Base-by-base conservation (phyloP, 2,113 vertebrate species). In the Enhydra lutris region DNA sequence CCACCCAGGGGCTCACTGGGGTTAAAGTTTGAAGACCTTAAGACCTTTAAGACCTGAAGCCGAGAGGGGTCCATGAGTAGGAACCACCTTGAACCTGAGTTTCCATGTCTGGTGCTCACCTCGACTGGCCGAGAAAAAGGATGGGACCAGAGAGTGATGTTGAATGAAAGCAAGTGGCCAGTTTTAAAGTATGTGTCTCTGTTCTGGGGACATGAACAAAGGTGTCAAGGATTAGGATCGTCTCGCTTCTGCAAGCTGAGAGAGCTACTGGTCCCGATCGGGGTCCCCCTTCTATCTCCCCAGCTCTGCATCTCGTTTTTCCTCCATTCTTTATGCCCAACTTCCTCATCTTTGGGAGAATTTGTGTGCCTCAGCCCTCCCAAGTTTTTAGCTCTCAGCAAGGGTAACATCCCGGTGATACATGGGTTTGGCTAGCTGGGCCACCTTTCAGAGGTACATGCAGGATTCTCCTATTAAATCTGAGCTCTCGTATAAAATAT, bases 211-310 rank as follows among this genome's bases (percentile, higher is more conserved):
- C 47, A 17, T 17, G 61, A 59, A 76, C 17, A 24, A 13, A 63
- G 79, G 52, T 63, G 17, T 7, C n/a, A 26, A 0, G 31, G 23
- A 7, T 92, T 10, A 45, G 7, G 23, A 71, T 17, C 31, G 17
- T 15, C 34, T n/a, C 2, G 12, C 18, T 69, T 21, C 34, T 12
- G 23, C 26, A 2, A 39, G 2, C 17, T 57, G 23, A 67, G 15
- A 20, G 6, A 50, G 18, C 24, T 31, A 4, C 14, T 39, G 13
- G 47, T 3, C 11, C 21, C 12, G 4, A 11, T 24, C 0, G 31
- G 65, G 7, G 26, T 61, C 11, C 42, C 78, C 45, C 6, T 34
- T 36, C 23, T 39, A 3, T 31, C 11, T 6, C 29, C 42, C 23
- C 12, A 63, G 21, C 36, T 52, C 63, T 47, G 74, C 4, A 6